Evolutionary conservation across 37 sponge, comb jelly and placozoan genomes (phyloP).

Genomic region (Halisarca cf. caerulea): DNA sequence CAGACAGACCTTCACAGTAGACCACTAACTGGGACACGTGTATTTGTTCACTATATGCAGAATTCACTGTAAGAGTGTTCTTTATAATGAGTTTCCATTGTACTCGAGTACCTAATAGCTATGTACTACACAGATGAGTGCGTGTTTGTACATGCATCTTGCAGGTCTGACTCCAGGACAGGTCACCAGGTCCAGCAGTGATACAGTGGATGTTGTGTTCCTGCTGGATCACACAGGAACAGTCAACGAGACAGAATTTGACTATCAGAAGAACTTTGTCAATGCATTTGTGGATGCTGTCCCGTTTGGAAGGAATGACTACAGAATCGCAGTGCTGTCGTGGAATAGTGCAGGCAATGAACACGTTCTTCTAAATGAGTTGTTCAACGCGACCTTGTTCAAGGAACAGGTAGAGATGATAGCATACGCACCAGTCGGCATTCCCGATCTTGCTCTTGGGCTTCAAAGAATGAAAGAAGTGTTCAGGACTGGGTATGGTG

Average conservation of each 20-base stretch:
- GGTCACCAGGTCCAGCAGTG: neutral
- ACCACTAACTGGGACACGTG: too few relatives aligned
- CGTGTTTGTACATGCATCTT: neutral
- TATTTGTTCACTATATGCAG: too few relatives aligned
- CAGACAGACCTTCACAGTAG: too few relatives aligned
- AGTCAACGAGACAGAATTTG: neutral
- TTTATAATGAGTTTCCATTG: too few relatives aligned
- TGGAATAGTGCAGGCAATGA: neutral
- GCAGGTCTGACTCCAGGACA: neutral
- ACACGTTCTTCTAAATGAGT: neutral
- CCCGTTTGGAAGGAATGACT: neutral
- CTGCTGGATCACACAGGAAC: neutral
- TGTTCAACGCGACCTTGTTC: neutral
- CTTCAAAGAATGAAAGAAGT: neutral
- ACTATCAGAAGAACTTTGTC: neutral
- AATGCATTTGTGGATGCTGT: neutral
- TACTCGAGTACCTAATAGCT: too few relatives aligned
- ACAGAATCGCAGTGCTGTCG: neutral
- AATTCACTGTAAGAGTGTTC: too few relatives aligned
- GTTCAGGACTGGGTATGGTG: neutral
- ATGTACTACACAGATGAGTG: too few relatives aligned
- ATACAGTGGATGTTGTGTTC: neutral
- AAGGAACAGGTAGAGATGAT: neutral
- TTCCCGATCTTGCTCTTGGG: neutral
- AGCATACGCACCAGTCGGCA: neutral